Base-by-base conservation (phyloP, 2,888 invertebrate species). In the Eilema griseolum region DNA sequence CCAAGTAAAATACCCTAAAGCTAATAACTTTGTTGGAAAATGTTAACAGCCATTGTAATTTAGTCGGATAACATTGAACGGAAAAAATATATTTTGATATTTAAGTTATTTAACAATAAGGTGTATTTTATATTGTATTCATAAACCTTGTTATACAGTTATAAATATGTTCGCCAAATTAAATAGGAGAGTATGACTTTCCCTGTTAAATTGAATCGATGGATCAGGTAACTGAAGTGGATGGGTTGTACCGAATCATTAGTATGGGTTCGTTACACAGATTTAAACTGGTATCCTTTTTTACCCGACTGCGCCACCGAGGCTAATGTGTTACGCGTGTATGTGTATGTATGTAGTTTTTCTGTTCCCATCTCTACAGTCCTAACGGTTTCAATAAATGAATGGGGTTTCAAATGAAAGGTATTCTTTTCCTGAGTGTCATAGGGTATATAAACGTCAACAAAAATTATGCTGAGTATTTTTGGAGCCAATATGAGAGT, bases 1-100 rank as follows among this genome's bases (percentile, higher is more conserved):
- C 4, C 33, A 67, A 67, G 67, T 67, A 66, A 74, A 77, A 79
- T 76, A 73, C 78, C 81, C 78, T 26, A 23, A n/a, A 82, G 83
- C 78, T 71, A 81, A 80, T 83, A 73, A 73, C 16, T 61, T 23
- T 37, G 26, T 52, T 37, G 56, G 16, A 69, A 37, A 72, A 69
- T 66, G 56, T 57, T 57, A 64, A 66, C 26, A 41, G 28, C n/a
- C 64, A 67, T 72, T 74, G 37, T 74, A 72, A 74, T 76, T 76
- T 61, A 28, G 14, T 66, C 68, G 10, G 62, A 71, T 66, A 71
- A 75, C 66, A 74, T 57, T 16, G 64, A 31, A 60, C 24, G 56
- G 61, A 56, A 71, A 59, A 61, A 70, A 23, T 33, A 28, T 56
- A 61, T 46, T 57, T 46, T 60, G 46, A 62, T 46, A 23, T 64